A percentile compares a stretch with the other conserved stretches of the same genome.
Conservation (phyloP, 2,888 invertebrate species). For the Plebejus argus region DNA sequence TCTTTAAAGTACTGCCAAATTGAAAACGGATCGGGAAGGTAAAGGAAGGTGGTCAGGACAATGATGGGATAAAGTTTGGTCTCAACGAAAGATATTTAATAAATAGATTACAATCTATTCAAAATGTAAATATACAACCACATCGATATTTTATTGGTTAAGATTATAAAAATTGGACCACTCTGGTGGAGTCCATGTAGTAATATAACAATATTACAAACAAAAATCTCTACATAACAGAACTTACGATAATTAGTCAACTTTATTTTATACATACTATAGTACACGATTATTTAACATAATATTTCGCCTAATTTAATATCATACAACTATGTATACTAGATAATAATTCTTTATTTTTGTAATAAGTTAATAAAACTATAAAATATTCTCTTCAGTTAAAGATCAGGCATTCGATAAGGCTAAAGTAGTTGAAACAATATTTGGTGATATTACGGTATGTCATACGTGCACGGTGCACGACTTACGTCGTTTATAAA, state of each 20-base stretch:
- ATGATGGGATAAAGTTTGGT: slow-evolving; percentile 57
- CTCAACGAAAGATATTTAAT: slow-evolving; percentile 76
- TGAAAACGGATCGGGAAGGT: not conserved
- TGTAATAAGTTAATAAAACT: slow-evolving; percentile 81
- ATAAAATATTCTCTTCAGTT: slow-evolving; percentile 79
- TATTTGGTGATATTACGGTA: slow-evolving; percentile 74
- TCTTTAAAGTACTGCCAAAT: too few relatives aligned
- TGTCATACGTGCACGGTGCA: slow-evolving; percentile 64
- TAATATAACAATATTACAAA: slow-evolving; percentile 80
- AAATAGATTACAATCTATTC: slow-evolving; percentile 79
- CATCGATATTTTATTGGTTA: slow-evolving; percentile 80
- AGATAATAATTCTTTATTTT: slow-evolving; percentile 74
- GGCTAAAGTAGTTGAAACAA: slow-evolving; percentile 78
- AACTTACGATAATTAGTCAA: slow-evolving; percentile 80
- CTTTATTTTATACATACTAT: slow-evolving; percentile 80
- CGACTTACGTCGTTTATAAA: slow-evolving; percentile 56
- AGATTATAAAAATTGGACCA: slow-evolving; percentile 81
- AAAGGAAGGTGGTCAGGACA: slow-evolving; percentile 42
- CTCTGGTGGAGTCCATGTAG: slow-evolving; percentile 73
- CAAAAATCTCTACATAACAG: slow-evolving; percentile 81
- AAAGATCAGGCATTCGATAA: slow-evolving; percentile 78
- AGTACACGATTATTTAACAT: slow-evolving; percentile 78
- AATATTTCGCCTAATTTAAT: slow-evolving; percentile 72
- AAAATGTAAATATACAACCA: slow-evolving; percentile 81
- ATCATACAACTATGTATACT: slow-evolving; percentile 78